A percentile compares a stretch with the other conserved stretches of the same genome.
Evolutionary conservation across 37 sponge, comb jelly and placozoan species (phyloP).

Genomic region (Halichondria panicea): DNA sequence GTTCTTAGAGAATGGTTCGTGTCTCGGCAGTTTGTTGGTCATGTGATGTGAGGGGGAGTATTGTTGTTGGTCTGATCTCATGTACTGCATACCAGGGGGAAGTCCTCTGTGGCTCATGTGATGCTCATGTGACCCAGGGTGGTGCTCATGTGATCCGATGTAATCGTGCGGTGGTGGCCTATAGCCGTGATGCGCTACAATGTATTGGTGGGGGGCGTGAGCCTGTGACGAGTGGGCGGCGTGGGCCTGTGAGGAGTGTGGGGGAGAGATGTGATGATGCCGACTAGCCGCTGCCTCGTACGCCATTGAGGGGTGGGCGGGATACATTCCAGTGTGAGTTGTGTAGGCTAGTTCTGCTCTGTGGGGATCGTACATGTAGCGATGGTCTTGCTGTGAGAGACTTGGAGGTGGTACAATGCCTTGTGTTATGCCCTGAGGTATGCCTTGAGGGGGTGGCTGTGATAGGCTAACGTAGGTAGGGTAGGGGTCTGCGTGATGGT

Average conservation of each 20-base stretch:
- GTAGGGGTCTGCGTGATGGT: background rate
- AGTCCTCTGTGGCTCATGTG: background rate
- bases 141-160: background rate
- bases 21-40: background rate
- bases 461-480: background rate
- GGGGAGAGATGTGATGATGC: background rate
- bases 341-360: too few species aligned
- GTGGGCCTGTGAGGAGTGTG: background rate
- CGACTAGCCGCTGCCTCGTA: too few species aligned
- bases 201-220: background rate
- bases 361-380: background rate
- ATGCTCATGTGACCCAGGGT: background rate
- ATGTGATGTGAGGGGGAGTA: background rate
- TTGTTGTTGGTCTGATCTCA: background rate
- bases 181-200: background rate
- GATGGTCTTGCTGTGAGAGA: too few species aligned
- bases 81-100: too few species aligned
- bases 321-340: too few species aligned
- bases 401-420: background rate
- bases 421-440: background rate
- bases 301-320: too few species aligned
- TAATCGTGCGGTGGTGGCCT: background rate
- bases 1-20: background rate
- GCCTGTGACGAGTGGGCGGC: background rate
- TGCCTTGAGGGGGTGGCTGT: too few species aligned